These are phyloP conservation scores for Tyria jacobaeae DNA, from an alignment of 2,888 invertebrate genomes.

Conservation along the genomic window DNA sequence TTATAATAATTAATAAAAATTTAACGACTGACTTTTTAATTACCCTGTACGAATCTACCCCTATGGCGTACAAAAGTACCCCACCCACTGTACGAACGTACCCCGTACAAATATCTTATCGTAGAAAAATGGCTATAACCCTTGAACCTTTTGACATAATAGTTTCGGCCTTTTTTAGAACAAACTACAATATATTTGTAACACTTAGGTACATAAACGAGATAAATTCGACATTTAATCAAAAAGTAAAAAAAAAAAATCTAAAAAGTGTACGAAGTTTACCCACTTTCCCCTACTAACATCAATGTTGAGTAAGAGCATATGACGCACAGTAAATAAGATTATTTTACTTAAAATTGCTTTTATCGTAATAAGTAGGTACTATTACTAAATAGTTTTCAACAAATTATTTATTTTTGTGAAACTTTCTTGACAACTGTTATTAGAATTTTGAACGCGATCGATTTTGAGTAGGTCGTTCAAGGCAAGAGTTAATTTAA, in stretches of 20 bases:
- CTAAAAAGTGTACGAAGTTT: neutral
- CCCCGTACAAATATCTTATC: conserved; percentile 1
- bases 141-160: neutral
- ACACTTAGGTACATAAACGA: neutral
- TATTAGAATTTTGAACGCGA: neutral
- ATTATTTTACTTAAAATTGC: neutral
- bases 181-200: neutral
- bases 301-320: no score
- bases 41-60: conserved; percentile 1
- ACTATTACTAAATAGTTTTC: neutral
- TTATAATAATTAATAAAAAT: neutral
- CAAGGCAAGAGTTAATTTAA: neutral
- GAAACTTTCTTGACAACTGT: neutral
- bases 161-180: neutral
- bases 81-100: conserved; percentile 1
- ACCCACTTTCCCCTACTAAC: neutral
- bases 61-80: conserved; percentile 1
- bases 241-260: conserved; percentile 2
- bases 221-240: neutral
- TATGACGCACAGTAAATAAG: no score
- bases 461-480: neutral
- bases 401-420: neutral
- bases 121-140: neutral
- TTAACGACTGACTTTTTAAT: neutral
- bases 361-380: neutral